These are phyloP conservation scores for Motacilla tschutschensis DNA, from an alignment of 2,113 vertebrate genomes.

Conservation along the genomic window DNA sequence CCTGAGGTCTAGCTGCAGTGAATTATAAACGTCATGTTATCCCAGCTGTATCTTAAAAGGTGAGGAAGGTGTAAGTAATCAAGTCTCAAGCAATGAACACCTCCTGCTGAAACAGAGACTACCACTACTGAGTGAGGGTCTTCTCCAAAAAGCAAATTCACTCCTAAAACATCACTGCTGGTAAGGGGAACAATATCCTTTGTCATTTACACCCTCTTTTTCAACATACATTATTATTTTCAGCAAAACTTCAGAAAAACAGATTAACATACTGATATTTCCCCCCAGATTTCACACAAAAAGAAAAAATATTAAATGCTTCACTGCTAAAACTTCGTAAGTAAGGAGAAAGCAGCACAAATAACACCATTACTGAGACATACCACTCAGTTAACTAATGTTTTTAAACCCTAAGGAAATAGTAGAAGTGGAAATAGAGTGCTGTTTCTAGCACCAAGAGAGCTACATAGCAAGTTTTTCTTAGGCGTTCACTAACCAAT, in stretches of 20 bases:
- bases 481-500: background rate
- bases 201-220: background rate
- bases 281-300: background rate
- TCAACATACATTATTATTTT: background rate
- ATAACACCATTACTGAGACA: background rate
- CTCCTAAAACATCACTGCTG: background rate
- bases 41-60: background rate
- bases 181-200: background rate
- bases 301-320: background rate
- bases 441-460: background rate
- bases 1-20: background rate
- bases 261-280: background rate
- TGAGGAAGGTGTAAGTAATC: background rate
- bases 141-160: background rate
- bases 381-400: background rate
- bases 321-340: background rate
- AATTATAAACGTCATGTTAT: background rate
- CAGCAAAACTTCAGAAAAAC: background rate
- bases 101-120: background rate
- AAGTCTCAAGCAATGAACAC: background rate
- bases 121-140: background rate
- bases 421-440: background rate
- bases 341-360: background rate
- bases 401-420: background rate
- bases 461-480: background rate